Conservation (phyloP, 2,888 invertebrate genomes). For the Pegoplata infirma region DNA sequence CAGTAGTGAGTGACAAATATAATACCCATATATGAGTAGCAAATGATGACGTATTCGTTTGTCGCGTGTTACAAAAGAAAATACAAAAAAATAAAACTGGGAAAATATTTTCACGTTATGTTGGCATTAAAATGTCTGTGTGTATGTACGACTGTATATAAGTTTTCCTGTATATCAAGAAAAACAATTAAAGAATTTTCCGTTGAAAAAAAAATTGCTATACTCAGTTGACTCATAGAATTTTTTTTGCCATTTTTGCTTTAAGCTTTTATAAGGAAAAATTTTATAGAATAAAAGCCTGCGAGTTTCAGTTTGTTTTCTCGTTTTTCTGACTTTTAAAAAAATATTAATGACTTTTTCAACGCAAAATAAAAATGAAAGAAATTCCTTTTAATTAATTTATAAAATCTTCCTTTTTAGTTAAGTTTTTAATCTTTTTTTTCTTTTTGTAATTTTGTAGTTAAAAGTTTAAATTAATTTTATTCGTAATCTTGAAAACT, state of each 20-base stretch:
- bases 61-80: conserved; percentile 26
- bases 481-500: conserved; percentile 78
- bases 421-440: conserved; percentile 18
- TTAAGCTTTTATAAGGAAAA: conserved; percentile 34
- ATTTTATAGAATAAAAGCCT: neutral
- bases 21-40: conserved; percentile 36
- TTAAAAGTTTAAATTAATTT: neutral
- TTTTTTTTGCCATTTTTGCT: conserved; percentile 1
- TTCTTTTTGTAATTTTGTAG: neutral
- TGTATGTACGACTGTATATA: neutral
- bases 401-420: conserved; percentile 36
- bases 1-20: conserved; percentile 45
- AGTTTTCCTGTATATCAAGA: conserved; percentile 40
- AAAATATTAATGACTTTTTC: conserved; percentile 54
- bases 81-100: conserved; percentile 27
- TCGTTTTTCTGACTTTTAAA: conserved; percentile 1
- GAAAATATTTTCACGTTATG: conserved; percentile 49
- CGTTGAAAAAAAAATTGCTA: conserved; percentile 13
- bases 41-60: conserved; percentile 54
- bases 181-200: conserved; percentile 57
- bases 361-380: no score
- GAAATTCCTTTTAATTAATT: conserved; percentile 54
- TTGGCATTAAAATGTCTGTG: conserved; percentile 19
- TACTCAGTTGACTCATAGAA: conserved; percentile 43
- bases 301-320: neutral